A percentile compares a stretch with the other conserved stretches of the same genome.
phyloP scores from a whole-genome alignment of 2,113 vertebrate genomes.

The Bettongia penicillata region DNA sequence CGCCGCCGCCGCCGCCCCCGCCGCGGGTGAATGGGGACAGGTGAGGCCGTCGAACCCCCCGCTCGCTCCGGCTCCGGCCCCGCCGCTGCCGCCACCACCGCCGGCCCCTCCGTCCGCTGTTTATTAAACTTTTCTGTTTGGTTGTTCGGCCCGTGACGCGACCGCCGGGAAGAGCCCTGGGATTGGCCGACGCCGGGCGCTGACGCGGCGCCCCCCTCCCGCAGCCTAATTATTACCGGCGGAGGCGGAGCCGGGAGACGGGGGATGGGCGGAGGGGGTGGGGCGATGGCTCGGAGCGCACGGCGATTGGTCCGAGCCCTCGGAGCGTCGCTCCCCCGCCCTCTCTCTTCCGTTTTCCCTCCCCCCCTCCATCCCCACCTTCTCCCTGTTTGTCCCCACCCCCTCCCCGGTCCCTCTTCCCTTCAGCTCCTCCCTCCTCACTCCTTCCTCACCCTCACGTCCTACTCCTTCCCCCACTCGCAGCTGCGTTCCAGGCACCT shows the following conservation, averaged over 20 bases:
- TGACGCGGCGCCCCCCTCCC: constrained; percentile 69
- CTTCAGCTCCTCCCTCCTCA: neutral
- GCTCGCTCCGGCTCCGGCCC: constrained; percentile 59
- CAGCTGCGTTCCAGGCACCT: neutral
- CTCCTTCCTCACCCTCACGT: constrained; percentile 21
- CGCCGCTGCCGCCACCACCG: neutral
- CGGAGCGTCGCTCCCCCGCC: neutral
- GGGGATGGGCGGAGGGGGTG: neutral
- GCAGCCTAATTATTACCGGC: constrained; percentile 55
- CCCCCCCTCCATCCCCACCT: neutral
- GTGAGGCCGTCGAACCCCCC: constrained; percentile 64
- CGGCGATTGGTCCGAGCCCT: constrained; percentile 8
- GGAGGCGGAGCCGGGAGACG: neutral
- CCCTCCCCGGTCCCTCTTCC: constrained; percentile 1
- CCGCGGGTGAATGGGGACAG: constrained; percentile 69
- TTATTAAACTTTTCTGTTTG: constrained; percentile 83
- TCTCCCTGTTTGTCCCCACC: neutral
- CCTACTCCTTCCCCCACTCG: constrained; percentile 37
- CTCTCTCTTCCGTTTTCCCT: fast-evolving
- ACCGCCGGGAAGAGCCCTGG: neutral
- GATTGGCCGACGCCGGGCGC: constrained; percentile 63
- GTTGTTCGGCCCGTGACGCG: constrained; percentile 79
- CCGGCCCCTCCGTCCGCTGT: constrained; percentile 72
- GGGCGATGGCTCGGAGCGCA: neutral
- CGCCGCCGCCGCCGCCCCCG: constrained; percentile 62